Evolutionary conservation across 2,113 vertebrate species (phyloP).

Genomic region (Abramis brama): DNA sequence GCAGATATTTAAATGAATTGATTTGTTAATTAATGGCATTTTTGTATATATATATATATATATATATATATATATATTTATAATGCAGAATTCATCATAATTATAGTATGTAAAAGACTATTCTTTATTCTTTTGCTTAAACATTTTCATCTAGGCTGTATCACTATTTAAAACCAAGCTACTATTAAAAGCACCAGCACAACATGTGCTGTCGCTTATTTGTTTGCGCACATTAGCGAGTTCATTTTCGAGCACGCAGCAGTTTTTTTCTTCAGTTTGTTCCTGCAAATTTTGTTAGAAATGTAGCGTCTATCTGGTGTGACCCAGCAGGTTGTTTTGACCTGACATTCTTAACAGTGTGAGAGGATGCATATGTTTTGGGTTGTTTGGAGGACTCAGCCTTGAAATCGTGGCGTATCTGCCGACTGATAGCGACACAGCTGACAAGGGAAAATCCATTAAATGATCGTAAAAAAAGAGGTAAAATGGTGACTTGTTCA

Average conservation of each 20-base stretch:
- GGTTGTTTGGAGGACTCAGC: constrained; percentile 27
- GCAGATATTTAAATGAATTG: constrained; percentile 21
- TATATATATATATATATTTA: background rate
- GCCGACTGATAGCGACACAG: background rate
- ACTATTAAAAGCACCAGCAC: background rate
- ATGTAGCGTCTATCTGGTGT: constrained; percentile 22
- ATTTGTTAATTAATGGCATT: constrained; percentile 8
- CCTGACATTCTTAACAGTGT: constrained; percentile 36
- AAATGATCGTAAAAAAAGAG: background rate
- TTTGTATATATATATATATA: background rate
- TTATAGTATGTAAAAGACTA: background rate
- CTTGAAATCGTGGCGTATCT: constrained; percentile 43
- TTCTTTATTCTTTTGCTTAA: constrained; percentile 23
- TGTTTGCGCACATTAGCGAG: constrained; percentile 4
- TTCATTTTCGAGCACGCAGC: background rate
- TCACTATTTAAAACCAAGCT: constrained; percentile 17
- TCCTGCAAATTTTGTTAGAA: background rate
- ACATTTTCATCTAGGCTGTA: background rate
- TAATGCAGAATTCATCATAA: background rate
- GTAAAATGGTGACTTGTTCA: constrained; percentile 17
- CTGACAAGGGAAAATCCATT: background rate
- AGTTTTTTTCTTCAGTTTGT: background rate
- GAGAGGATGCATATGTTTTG: constrained; percentile 49
- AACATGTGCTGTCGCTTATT: background rate
- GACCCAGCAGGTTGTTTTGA: constrained; percentile 50